These are phyloP conservation scores for Accipiter virgatus DNA, from an alignment of 2,113 vertebrate species.

Conservation along the genomic window DNA sequence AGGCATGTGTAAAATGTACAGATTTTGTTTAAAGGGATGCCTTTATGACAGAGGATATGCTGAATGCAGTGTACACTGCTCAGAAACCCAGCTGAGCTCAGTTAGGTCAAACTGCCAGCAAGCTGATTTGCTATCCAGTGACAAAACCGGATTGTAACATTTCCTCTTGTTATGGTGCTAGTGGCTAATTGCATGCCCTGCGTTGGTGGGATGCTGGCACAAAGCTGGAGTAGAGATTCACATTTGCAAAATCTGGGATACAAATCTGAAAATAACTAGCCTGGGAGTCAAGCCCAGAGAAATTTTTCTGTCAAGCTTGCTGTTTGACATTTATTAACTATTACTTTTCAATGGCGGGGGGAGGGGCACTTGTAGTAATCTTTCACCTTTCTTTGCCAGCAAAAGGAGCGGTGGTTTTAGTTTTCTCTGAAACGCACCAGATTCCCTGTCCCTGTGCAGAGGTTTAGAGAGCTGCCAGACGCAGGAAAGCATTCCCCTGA, in stretches of 20 bases:
- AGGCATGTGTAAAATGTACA: background rate
- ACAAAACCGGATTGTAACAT: background rate
- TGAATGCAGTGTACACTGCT: accelerated
- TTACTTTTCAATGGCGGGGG: background rate
- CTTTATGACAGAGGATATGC: background rate
- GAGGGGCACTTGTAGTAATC: background rate
- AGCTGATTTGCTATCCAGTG: background rate
- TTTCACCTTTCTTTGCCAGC: background rate
- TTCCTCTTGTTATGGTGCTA: background rate
- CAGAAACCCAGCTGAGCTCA: background rate
- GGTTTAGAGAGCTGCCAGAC: background rate
- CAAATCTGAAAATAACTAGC: background rate
- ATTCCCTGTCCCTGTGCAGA: background rate
- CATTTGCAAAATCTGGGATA: background rate
- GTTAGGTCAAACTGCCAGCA: background rate
- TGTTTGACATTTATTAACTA: background rate
- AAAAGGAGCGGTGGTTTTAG: background rate
- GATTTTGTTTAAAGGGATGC: background rate
- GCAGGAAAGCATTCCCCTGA: background rate
- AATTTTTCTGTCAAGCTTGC: background rate
- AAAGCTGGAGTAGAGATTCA: background rate
- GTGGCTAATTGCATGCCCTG: background rate
- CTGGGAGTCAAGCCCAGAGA: background rate
- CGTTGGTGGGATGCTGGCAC: background rate
- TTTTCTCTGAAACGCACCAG: background rate